Percentiles rank a stretch among this genome's conserved stretches.
Evolutionary conservation across 2,797 vertebrate genomes (phyloP).

Genomic region (Alauda arvensis): DNA sequence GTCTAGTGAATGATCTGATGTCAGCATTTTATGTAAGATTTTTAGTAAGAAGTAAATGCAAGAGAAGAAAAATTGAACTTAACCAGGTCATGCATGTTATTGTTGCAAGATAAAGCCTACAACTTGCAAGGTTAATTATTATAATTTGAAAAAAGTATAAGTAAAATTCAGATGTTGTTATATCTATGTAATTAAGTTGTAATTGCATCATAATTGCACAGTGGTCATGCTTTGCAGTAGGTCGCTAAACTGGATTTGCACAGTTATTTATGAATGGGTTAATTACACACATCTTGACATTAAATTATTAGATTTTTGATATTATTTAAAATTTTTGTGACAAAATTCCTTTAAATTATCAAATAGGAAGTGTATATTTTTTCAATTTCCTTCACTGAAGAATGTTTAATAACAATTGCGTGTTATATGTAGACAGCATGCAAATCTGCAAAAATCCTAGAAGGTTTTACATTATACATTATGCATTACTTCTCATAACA

Average conservation of each 20-base stretch:
- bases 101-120: background rate
- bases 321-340: background rate
- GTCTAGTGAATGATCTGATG: fast-evolving
- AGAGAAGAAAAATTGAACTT: background rate
- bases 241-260: background rate
- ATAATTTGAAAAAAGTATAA: constrained; percentile 29
- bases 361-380: background rate
- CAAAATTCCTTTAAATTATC: background rate
- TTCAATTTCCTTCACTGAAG: background rate
- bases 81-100: background rate
- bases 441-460: background rate
- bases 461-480: background rate
- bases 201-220: constrained; percentile 37
- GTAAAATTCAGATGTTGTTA: constrained; percentile 30
- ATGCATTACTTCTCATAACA: background rate
- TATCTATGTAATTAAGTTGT: constrained; percentile 23
- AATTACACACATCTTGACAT: background rate
- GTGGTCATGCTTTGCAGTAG: constrained; percentile 3
- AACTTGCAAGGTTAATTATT: constrained; percentile 26
- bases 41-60: fast-evolving
- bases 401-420: background rate
- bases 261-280: background rate
- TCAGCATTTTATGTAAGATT: background rate
- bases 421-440: background rate
- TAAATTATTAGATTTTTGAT: background rate